Evolutionary conservation across 64 coral and sea anemone genomes (phyloP), one percentile per base, ranked within the genome.

Genomic region (Platygyra sinensis): DNA sequence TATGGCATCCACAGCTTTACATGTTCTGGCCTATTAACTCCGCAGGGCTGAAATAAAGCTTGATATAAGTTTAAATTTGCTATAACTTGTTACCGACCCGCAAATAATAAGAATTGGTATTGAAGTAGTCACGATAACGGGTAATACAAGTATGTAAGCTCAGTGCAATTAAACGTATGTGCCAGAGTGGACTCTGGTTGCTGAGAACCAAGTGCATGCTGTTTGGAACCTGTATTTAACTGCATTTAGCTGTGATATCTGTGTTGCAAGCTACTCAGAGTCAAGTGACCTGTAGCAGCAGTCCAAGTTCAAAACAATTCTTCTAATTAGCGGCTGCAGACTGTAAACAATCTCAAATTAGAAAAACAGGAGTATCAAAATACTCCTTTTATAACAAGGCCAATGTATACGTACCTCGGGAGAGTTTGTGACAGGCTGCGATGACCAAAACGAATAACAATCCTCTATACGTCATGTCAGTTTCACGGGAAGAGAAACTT

Each of bases 261-360:
- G 54, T 57, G 54, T 13, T 57, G 54, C 54, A 57, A 13, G 54
- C 54, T 57, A 57, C 11, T 16, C 54, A 57, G 15, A 57, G 10
- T 57, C 54, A 57, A 57, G 10, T 57, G 54, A 12, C 10, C 54
- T 57, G 54, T 16, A 57, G 54, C 1, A 7, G 33, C 33, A 49
- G 74, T 77, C 20, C 19, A 77, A 77, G 20, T 77, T 77, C 74
- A 77, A 77, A 77, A 77, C 74, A 77, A 77, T 77, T 27, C 29
- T 17, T 77, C 61, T 64, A 85, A 72, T 69, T 85, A 85, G 72
- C 38, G 3, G 61, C 63, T 32, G 3, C 28, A 72, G 71, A 69
- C 25, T 50, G 36, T 52, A 49, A 85, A 85, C 63, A 85, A 29
- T 11, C 38, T 19, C 28, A 25, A 46, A 2, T 9, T 55, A 52